phyloP scores from a whole-genome alignment of 2,888 invertebrate genomes.

The Spatulosminthurus flaviceps region DNA sequence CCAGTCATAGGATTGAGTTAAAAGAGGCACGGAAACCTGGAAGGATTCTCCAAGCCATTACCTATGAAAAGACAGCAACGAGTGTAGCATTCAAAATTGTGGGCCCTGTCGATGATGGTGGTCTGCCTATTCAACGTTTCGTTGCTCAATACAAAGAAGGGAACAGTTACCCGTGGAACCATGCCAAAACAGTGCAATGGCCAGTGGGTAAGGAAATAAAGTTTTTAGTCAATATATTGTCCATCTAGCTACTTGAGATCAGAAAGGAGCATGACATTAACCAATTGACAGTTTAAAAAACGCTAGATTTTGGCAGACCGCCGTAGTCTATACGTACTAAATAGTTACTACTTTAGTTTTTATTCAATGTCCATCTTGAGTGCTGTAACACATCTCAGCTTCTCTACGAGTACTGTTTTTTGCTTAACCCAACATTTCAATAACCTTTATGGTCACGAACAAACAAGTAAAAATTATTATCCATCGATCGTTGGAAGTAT shows the following conservation, averaged over 20 bases:
- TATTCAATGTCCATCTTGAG: too few relatives aligned
- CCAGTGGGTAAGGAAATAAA: conserved; percentile 70
- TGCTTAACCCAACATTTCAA: too few relatives aligned
- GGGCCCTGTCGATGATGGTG: conserved; percentile 78
- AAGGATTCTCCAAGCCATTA: conserved; percentile 73
- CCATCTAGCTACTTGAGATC: not conserved
- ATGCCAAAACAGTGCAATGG: conserved; percentile 79
- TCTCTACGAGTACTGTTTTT: too few relatives aligned
- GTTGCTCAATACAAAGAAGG: conserved; percentile 80
- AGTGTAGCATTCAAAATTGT: conserved; percentile 82
- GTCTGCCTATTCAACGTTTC: conserved; percentile 78
- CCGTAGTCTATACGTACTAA: too few relatives aligned
- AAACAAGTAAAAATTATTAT: too few relatives aligned
- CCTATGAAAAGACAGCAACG: conserved; percentile 74
- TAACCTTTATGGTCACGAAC: too few relatives aligned
- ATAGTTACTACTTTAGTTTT: too few relatives aligned
- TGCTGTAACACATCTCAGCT: too few relatives aligned
- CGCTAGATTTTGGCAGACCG: not conserved
- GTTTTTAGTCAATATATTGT: not conserved
- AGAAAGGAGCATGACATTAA: not conserved
- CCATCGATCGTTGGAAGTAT: too few relatives aligned
- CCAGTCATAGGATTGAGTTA: conserved; percentile 75
- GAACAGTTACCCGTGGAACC: conserved; percentile 70
- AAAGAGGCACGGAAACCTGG: conserved; percentile 79
- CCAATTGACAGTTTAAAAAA: not conserved